Conservation (phyloP, 1,140 invertebrate genomes). For the Bathynomus jamesi region DNA sequence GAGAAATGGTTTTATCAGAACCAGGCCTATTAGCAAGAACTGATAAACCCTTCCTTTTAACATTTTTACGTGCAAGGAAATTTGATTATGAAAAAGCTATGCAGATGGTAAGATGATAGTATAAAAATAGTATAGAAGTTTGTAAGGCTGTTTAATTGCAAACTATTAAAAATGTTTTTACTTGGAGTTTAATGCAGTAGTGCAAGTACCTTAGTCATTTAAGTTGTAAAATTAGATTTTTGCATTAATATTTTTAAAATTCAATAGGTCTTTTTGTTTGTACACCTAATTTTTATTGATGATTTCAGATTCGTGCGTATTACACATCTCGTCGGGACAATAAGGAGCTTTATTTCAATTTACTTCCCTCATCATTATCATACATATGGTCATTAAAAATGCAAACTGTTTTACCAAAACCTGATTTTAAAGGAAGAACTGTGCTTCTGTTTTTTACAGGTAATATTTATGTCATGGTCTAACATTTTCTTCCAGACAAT, state of each 20-base stretch:
- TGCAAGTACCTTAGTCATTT: background rate
- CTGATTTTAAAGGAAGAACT: slow-evolving; percentile 24
- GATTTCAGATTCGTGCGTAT: slow-evolving; percentile 29
- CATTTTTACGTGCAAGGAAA: slow-evolving; percentile 29
- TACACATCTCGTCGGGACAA: slow-evolving; percentile 26
- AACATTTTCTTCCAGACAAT: too few species aligned
- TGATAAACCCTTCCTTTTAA: slow-evolving; percentile 25
- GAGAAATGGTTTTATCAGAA: slow-evolving; percentile 31
- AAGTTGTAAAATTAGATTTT: too few species aligned
- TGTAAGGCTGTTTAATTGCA: background rate
- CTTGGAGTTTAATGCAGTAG: background rate
- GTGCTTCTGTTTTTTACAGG: slow-evolving; percentile 31
- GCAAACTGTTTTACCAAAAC: slow-evolving; percentile 27
- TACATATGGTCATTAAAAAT: slow-evolving; percentile 24
- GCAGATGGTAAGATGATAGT: slow-evolving; percentile 29
- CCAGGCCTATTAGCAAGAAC: slow-evolving; percentile 18
- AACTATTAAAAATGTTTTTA: background rate
- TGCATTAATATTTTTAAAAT: too few species aligned
- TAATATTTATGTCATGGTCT: background rate
- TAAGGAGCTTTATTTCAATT: slow-evolving; percentile 18
- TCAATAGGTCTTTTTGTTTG: too few species aligned
- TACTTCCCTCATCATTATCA: slow-evolving; percentile 18
- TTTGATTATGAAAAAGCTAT: slow-evolving; percentile 35
- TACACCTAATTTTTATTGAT: too few species aligned
- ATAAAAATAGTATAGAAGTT: slow-evolving; percentile 4